Evolutionary conservation across 2,888 invertebrate genomes (phyloP), one percentile per base, ranked within the genome.

Genomic region (Conistra vaccinii): DNA sequence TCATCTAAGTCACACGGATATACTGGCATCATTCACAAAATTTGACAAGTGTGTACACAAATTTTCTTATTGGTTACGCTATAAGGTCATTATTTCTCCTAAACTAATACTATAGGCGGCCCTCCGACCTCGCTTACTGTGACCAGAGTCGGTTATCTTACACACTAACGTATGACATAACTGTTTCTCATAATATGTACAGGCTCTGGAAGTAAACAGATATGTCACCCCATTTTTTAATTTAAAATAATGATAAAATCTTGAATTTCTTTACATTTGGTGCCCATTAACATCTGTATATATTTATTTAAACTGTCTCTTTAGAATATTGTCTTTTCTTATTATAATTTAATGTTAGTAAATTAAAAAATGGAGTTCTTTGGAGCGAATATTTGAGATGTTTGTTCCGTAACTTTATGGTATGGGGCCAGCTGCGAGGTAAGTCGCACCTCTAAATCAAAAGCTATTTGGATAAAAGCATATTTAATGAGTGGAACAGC

Each of bases 61-160:
- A 83, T 81, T 85, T 83, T 82, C 79, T 83, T 76, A 84, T 71
- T 83, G 69, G 77, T 81, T 76, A 83, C 73, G 78, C 75, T 78
- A 85, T 78, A 85, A 86, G 83, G 88, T 88, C 85, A 84, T 87
- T 85, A 87, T 86, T 84, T 87, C 62, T 81, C 74, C 90, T 90
- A 92, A 87, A 88, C 92, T 95, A 94, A 93, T 86, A 90, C 95
- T 95, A 96, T 95, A 96, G 96, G 95, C 95, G 96, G 96, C 94
- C 94, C 92, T 90, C 92, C 92, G 92, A 95, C 94, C 94, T 93
- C 87, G 90, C 88, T 89, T 90, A 87, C 92, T 90, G 92, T 94
- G 93, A 94, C 93, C 95, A 93, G 91, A 93, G 93, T 94, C 94
- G 91, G 91, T 89, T 90, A 87, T 80, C 92, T 93, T 93, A 93